These are phyloP conservation scores for Leucoptera coffeella DNA, from an alignment of 2,888 invertebrate genomes.

Conservation along the genomic window DNA sequence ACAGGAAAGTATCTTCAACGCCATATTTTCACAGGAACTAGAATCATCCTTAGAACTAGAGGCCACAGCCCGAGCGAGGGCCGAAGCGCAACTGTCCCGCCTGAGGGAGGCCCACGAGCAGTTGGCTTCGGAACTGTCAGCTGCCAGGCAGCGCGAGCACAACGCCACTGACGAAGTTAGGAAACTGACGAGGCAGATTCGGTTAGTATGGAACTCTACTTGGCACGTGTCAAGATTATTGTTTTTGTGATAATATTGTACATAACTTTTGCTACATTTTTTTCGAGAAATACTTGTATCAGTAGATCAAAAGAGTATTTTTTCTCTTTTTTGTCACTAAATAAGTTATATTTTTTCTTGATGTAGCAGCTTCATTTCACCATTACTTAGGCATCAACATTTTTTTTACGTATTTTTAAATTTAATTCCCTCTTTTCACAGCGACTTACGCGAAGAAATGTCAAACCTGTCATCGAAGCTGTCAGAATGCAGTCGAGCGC, in stretches of 20 bases:
- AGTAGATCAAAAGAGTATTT: too few species aligned
- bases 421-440: constrained; percentile 11
- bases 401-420: too few species aligned
- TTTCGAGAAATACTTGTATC: too few species aligned
- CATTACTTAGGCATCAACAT: neutral
- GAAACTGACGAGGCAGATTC: constrained; percentile 41
- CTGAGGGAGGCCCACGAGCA: constrained; percentile 37
- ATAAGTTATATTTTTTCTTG: too few species aligned
- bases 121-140: constrained; percentile 57
- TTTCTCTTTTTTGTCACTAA: too few species aligned
- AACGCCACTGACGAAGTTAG: constrained; percentile 72
- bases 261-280: too few species aligned
- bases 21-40: constrained; percentile 56
- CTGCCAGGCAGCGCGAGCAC: constrained; percentile 66
- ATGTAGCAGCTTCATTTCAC: neutral
- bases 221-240: too few species aligned
- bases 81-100: constrained; percentile 65
- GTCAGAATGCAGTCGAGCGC: constrained; percentile 66
- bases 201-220: constrained; percentile 15
- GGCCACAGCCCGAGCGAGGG: constrained; percentile 77
- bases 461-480: constrained; percentile 65
- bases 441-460: constrained; percentile 76
- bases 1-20: too few species aligned
- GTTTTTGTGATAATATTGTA: too few species aligned
- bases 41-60: constrained; percentile 90